Conservation (phyloP, 2,888 invertebrate species). For the Meliscaeva auricollis region DNA sequence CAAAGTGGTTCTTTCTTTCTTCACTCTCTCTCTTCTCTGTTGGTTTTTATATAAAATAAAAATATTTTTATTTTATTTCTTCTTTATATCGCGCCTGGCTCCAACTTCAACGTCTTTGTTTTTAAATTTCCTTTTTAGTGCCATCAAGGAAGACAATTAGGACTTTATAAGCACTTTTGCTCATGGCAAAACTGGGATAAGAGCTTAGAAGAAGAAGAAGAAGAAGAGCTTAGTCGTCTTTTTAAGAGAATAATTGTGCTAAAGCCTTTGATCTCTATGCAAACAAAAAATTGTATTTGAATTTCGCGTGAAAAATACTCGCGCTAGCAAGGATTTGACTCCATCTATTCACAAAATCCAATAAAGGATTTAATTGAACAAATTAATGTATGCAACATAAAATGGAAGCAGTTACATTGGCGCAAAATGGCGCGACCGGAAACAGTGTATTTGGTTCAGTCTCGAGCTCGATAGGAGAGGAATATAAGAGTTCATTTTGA, state of each 20-base stretch:
- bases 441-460: background rate
- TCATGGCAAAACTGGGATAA: slow-evolving; percentile 26
- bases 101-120: slow-evolving; percentile 24
- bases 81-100: slow-evolving; percentile 36
- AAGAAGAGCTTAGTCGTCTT: background rate
- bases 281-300: background rate
- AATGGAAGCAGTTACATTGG: slow-evolving; percentile 29
- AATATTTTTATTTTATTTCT: slow-evolving; percentile 40
- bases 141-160: slow-evolving; percentile 32
- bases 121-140: slow-evolving; percentile 32
- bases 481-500: slow-evolving; percentile 30
- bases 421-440: slow-evolving; percentile 18
- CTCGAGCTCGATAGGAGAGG: background rate
- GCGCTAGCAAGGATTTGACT: no score
- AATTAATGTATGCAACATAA: slow-evolving; percentile 42
- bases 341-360: slow-evolving; percentile 20
- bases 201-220: background rate
- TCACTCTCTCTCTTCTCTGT: background rate
- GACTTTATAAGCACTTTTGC: slow-evolving; percentile 13
- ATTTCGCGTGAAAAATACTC: background rate
- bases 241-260: slow-evolving; percentile 9
- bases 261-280: slow-evolving; percentile 43
- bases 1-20: slow-evolving; percentile 29
- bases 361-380: slow-evolving; percentile 65
- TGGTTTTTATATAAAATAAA: background rate